These are phyloP conservation scores for Zeugodacus cucurbitae DNA, from an alignment of 1,140 invertebrate species.

Conservation along the genomic window DNA sequence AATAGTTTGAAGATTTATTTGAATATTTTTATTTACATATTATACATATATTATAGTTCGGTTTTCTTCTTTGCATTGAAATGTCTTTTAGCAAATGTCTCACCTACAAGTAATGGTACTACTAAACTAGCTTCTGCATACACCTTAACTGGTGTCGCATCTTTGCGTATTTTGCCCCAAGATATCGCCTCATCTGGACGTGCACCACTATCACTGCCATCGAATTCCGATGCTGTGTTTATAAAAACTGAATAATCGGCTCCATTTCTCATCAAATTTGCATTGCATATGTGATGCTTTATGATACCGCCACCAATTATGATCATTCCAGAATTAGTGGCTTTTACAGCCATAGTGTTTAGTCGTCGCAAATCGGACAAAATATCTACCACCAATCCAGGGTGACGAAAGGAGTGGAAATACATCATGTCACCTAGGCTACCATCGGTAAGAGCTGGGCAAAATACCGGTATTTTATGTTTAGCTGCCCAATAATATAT, in stretches of 20 bases:
- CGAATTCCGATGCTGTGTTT: constrained; percentile 98
- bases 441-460: constrained; percentile 98
- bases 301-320: constrained; percentile 96
- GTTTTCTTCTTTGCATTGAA: constrained; percentile 46
- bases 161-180: constrained; percentile 96
- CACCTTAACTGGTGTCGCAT: constrained; percentile 93
- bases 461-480: constrained; percentile 98
- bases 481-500: constrained; percentile 98
- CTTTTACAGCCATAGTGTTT: constrained; percentile 96
- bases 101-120: constrained; percentile 93
- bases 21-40: too few species aligned
- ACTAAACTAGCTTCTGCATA: constrained; percentile 96
- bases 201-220: constrained; percentile 98
- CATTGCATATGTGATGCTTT: constrained; percentile 99
- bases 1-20: too few species aligned
- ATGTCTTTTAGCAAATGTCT: constrained; percentile 88
- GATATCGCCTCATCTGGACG: constrained; percentile 97
- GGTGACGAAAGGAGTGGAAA: constrained; percentile 95
- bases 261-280: constrained; percentile 98
- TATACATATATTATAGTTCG: background rate
- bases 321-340: constrained; percentile 93
- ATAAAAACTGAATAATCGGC: constrained; percentile 96
- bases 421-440: constrained; percentile 99
- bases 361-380: constrained; percentile 89
- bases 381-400: constrained; percentile 94